Conservation (phyloP, 1,140 invertebrate species). For the Frieseomelitta varia region DNA sequence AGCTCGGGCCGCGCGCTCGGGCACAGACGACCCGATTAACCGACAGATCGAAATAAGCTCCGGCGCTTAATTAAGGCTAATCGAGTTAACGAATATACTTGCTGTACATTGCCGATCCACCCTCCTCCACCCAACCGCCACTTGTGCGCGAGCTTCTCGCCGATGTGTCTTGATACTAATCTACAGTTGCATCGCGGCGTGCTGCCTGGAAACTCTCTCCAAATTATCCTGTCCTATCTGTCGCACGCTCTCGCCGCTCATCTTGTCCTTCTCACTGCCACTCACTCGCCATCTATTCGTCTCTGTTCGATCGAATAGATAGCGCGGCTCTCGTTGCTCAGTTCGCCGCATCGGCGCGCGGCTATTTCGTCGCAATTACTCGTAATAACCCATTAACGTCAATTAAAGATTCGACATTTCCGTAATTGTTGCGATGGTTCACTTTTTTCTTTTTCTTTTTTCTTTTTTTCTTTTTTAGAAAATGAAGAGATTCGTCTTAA, state of each 20-base stretch:
- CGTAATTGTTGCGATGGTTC: no score
- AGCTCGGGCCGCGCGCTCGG: not conserved
- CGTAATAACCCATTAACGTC: not conserved
- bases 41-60: conserved; percentile 59
- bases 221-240: conserved; percentile 26
- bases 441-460: no score
- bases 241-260: not conserved
- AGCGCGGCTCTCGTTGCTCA: not conserved
- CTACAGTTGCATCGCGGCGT: conserved; percentile 40
- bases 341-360: no score
- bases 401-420: no score
- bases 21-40: conserved; percentile 55
- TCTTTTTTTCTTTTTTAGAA: no score
- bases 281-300: not conserved
- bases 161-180: conserved; percentile 53
- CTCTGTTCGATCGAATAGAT: not conserved
- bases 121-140: not conserved
- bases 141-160: not conserved
- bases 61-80: conserved; percentile 61
- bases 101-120: conserved; percentile 17
- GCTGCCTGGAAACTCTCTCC: conserved; percentile 34
- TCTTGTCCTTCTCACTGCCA: not conserved
- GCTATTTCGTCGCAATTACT: conserved; percentile 1
- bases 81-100: conserved; percentile 62
- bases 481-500: no score